A percentile compares a stretch with the other conserved stretches of the same genome.
These are phyloP conservation scores for Chaetura pelagica DNA, from an alignment of 2,113 vertebrate species.

Conservation along the genomic window DNA sequence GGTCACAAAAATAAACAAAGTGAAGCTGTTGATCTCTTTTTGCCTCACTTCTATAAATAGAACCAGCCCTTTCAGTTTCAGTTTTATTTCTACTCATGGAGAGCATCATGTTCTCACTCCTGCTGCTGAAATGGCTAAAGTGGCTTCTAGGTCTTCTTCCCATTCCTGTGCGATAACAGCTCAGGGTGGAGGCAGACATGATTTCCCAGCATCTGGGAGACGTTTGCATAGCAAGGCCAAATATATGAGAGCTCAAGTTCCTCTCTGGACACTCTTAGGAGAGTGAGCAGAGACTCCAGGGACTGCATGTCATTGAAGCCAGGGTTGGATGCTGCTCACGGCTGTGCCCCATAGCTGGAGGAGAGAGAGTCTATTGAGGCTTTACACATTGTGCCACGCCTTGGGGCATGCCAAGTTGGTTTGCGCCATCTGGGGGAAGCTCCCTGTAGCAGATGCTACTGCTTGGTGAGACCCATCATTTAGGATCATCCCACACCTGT, in stretches of 20 bases:
- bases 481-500: background rate
- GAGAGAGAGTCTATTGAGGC: background rate
- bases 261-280: background rate
- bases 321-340: background rate
- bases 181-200: fast-evolving
- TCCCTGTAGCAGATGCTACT: background rate
- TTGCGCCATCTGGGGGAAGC: background rate
- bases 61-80: background rate
- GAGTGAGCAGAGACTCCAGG: background rate
- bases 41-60: background rate
- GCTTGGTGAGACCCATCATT: background rate
- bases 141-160: background rate
- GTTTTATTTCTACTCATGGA: background rate
- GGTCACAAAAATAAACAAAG: background rate
- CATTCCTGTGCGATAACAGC: background rate
- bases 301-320: fast-evolving
- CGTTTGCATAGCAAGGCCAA: fast-evolving
- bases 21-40: background rate
- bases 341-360: background rate
- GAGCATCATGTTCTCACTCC: background rate
- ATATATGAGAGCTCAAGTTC: background rate
- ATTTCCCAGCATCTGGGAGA: background rate
- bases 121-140: background rate
- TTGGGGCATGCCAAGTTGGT: background rate
- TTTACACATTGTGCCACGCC: background rate